Conservation (phyloP, 1,140 invertebrate genomes). For the Pseudomyrmex gracilis region DNA sequence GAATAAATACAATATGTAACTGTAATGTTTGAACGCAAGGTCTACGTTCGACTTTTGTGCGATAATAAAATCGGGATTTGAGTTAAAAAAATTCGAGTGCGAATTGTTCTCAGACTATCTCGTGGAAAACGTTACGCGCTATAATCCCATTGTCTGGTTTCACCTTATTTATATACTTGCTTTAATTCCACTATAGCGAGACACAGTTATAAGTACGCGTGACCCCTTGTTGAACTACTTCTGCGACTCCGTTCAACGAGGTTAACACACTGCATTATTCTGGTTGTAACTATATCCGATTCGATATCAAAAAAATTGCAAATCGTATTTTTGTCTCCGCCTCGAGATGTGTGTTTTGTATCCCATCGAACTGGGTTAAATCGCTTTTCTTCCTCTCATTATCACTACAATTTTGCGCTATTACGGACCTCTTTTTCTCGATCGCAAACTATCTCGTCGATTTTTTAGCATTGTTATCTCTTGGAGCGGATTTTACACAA, state of each 20-base stretch:
- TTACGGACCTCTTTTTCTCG: neutral
- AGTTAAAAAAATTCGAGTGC: neutral
- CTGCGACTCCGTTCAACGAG: constrained; percentile 11
- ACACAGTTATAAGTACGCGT: constrained; percentile 3
- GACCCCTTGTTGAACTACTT: constrained; percentile 33
- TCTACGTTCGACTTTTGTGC: too few relatives aligned
- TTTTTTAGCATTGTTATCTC: neutral
- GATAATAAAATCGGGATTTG: neutral
- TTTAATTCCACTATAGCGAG: neutral
- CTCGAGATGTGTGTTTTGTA: constrained; percentile 12
- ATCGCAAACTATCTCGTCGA: neutral
- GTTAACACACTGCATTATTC: constrained; percentile 34
- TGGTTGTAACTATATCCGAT: constrained; percentile 6
- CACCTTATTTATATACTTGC: neutral
- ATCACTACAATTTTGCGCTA: constrained; percentile 16
- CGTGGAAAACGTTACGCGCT: neutral
- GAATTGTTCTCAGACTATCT: neutral
- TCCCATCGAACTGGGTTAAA: constrained; percentile 36
- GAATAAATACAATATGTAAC: neutral
- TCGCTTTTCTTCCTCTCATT: constrained; percentile 9
- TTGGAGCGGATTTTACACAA: neutral
- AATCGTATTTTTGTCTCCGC: constrained; percentile 21
- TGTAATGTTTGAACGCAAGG: too few relatives aligned
- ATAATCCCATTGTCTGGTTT: neutral
- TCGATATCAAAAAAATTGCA: constrained; percentile 24